Evolutionary conservation across 2,797 vertebrate species (phyloP), one percentile per base, ranked within the genome.

Genomic region (Gallirallus australis): DNA sequence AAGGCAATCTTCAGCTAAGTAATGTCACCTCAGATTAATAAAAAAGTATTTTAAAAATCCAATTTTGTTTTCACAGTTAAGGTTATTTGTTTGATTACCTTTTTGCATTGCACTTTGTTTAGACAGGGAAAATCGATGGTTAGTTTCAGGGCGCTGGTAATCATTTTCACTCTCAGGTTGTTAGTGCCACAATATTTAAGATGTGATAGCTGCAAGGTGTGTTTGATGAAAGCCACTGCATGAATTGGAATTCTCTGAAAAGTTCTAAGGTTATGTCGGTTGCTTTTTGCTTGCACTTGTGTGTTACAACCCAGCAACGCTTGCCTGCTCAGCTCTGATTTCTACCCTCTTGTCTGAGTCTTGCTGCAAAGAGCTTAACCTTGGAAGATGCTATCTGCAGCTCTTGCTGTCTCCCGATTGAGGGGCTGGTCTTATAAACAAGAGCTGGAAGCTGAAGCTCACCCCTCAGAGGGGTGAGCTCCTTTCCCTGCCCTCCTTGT

Each of bases 31-130:
- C 50, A 33, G 61, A 91, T 96, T 96, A 93, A 96, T 96, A 94
- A 96, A 96, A 95, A 83, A 75, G 65, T 64, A 73, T 93, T 95
- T 96, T 82, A 57, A 93, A 94, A 94, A 92, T 92, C 82, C 84
- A 86, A 82, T 94, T 96, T 94, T 86, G 70, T 79, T 85, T 89
- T 94, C 82, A 83, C 82, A 69, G 82, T 91, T 96, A 87, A 87
- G 76, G 69, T 89, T 91, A 65, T 6, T 92, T 91, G 84, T 83
- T 94, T 95, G 92, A 95, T 94, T 90, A 90, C 42, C 61, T 87
- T 79, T 96, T 86, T 91, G 85, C 86, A 93, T 90, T 83, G 52
- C 56, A 33, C 57, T 96, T 93, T 65, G 64, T 80, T 94, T 86
- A 94, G 94, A 83, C 87, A 93, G 77, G 63, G 84, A 93, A 90